Conservation (phyloP, 2,797 vertebrate species). For the Masticophis lateralis region DNA sequence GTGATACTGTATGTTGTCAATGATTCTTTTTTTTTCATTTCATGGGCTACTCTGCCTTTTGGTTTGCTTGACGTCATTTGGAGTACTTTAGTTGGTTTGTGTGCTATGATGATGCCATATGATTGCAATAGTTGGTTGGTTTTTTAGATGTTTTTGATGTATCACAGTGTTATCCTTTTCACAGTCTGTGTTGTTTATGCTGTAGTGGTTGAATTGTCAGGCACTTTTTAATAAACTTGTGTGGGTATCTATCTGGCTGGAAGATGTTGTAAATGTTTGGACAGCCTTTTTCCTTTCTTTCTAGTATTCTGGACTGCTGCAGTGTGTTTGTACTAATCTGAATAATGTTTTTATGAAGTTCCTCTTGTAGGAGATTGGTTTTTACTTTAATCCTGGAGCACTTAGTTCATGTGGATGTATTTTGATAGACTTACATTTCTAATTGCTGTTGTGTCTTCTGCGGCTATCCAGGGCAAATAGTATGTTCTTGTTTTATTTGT, state of each 20-base stretch:
- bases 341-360: neutral
- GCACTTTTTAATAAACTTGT: neutral
- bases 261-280: neutral
- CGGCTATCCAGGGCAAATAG: neutral
- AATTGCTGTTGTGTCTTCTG: neutral
- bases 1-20: neutral
- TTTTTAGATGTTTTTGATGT: neutral
- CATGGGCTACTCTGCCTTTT: neutral
- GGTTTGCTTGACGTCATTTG: neutral
- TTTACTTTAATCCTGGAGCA: neutral
- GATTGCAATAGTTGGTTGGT: neutral
- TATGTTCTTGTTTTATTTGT: neutral
- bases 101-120: neutral
- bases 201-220: neutral
- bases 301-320: neutral
- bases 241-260: neutral
- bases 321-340: neutral
- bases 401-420: neutral
- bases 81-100: neutral
- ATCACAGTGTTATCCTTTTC: neutral
- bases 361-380: neutral
- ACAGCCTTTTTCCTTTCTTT: neutral
- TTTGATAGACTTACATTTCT: neutral
- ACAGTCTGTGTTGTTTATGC: neutral
- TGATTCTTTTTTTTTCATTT: neutral